These are phyloP conservation scores for Lasioglossum morio DNA, from an alignment of 2,888 invertebrate species.

Conservation along the genomic window DNA sequence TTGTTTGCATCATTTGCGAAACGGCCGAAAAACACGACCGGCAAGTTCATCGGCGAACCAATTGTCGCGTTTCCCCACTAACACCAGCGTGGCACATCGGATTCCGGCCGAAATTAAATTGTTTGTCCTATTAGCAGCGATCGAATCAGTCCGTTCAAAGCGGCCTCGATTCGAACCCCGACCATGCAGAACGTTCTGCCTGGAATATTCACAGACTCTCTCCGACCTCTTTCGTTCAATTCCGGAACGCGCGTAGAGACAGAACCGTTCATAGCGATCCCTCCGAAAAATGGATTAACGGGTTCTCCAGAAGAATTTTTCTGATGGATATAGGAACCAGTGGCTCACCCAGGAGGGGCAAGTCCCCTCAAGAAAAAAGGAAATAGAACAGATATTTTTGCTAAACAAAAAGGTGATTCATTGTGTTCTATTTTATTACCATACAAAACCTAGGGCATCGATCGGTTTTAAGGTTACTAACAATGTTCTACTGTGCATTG, in stretches of 20 bases:
- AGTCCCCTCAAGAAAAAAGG: too few relatives aligned
- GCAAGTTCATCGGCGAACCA: slow-evolving; percentile 2
- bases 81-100: slow-evolving; percentile 27
- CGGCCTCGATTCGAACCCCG: slow-evolving; percentile 7
- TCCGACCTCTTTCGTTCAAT: neutral
- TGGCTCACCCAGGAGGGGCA: too few relatives aligned
- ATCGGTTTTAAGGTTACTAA: too few relatives aligned
- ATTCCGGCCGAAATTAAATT: slow-evolving; percentile 62
- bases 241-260: neutral
- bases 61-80: neutral
- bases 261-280: neutral
- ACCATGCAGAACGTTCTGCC: slow-evolving; percentile 23
- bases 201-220: neutral
- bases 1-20: neutral
- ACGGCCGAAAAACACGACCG: neutral
- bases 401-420: too few relatives aligned
- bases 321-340: neutral
- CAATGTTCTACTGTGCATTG: too few relatives aligned
- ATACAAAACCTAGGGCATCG: too few relatives aligned
- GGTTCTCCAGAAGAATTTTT: too few relatives aligned
- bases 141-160: slow-evolving; percentile 25
- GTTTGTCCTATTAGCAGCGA: slow-evolving; percentile 61
- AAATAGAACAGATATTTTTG: too few relatives aligned
- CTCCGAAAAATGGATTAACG: neutral
- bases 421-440: too few relatives aligned